These are phyloP conservation scores for Leucopsar rothschildi DNA, from an alignment of 2,113 vertebrate genomes.

Conservation along the genomic window DNA sequence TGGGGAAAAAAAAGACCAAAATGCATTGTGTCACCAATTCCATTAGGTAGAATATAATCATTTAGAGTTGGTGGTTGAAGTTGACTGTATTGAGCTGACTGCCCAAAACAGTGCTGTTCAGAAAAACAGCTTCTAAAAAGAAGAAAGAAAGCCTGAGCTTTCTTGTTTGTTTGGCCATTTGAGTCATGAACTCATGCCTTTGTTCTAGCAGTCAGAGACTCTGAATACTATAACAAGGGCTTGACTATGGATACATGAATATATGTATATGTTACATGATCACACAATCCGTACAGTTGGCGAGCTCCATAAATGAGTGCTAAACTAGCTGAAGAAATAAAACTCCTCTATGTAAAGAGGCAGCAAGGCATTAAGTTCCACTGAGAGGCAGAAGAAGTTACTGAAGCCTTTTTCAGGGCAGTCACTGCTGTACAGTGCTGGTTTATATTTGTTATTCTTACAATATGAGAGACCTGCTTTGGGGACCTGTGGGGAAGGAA, in stretches of 20 bases:
- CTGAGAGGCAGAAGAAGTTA: background rate
- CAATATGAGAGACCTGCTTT: background rate
- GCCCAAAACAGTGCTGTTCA: background rate
- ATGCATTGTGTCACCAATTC: background rate
- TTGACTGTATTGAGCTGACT: background rate
- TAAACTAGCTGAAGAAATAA: background rate
- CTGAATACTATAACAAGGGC: background rate
- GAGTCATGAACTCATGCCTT: background rate
- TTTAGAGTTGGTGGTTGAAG: background rate
- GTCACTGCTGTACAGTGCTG: background rate
- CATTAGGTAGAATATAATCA: background rate
- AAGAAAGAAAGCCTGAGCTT: background rate
- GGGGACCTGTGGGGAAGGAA: conserved; percentile 37
- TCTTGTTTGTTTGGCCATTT: background rate
- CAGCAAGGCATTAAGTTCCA: background rate
- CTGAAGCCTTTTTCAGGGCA: background rate
- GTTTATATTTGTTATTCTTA: conserved; percentile 47
- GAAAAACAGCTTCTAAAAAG: background rate
- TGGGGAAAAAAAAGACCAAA: accelerated
- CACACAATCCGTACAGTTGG: background rate
- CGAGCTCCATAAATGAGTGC: background rate
- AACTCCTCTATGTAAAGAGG: background rate
- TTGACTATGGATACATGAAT: background rate
- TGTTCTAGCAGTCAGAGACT: background rate
- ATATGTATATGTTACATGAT: accelerated